phyloP scores from a whole-genome alignment of 2,797 vertebrate species.

The Neomorphus geoffroyi region DNA sequence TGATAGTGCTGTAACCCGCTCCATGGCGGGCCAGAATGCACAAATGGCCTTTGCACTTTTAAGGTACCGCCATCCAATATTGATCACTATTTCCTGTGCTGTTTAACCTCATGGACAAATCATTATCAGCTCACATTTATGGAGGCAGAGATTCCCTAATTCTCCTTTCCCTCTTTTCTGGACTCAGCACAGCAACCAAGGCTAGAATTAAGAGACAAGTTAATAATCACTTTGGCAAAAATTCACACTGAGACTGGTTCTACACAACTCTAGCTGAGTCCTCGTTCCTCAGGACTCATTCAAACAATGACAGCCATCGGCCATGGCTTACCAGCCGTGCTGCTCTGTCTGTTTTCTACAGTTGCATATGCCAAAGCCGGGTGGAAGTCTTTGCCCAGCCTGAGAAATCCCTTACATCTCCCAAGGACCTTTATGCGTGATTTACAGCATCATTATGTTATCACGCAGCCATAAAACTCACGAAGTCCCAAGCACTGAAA shows the following conservation, averaged over 20 bases:
- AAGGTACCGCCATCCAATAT: conserved; percentile 21
- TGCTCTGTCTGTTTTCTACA: conserved; percentile 20
- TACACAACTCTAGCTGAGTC: background rate
- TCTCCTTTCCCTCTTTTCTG: conserved; percentile 27
- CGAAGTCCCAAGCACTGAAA: conserved; percentile 40
- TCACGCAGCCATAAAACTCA: conserved; percentile 7
- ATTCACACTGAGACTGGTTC: conserved; percentile 3
- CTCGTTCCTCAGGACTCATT: background rate
- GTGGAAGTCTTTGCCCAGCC: conserved; percentile 38
- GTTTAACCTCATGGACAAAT: conserved; percentile 38
- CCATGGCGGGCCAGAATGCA: conserved; percentile 43
- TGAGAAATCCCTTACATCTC: conserved; percentile 45
- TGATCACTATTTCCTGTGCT: conserved; percentile 36
- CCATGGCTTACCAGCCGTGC: conserved; percentile 15
- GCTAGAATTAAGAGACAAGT: conserved; percentile 10
- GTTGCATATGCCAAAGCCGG: conserved; percentile 19
- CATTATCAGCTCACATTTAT: conserved; percentile 33
- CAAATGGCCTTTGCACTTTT: conserved; percentile 65
- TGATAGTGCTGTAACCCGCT: conserved; percentile 64
- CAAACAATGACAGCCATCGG: background rate
- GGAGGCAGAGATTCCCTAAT: background rate
- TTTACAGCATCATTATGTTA: conserved; percentile 55
- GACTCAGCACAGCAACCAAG: background rate
- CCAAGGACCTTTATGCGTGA: conserved; percentile 43
- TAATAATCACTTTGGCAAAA: conserved; percentile 45